phyloP scores from a whole-genome alignment of 2,113 vertebrate genomes.

The Chelonoidis abingdonii region DNA sequence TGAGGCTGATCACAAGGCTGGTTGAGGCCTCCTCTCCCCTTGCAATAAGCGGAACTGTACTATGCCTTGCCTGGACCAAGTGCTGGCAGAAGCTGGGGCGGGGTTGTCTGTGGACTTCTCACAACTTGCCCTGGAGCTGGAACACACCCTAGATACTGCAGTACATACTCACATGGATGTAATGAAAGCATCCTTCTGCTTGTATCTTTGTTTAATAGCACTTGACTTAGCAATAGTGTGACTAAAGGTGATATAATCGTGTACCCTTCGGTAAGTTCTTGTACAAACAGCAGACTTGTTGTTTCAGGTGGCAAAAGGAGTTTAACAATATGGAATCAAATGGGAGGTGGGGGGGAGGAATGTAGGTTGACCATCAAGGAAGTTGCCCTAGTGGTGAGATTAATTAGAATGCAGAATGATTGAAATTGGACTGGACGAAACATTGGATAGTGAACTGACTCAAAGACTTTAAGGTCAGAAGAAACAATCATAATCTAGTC shows the following conservation, averaged over 20 bases:
- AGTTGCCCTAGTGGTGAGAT: conserved; percentile 68
- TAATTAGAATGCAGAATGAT: conserved; percentile 63
- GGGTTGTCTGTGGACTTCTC: neutral
- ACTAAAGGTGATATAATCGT: conserved; percentile 41
- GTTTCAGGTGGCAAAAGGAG: neutral
- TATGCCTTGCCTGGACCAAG: neutral
- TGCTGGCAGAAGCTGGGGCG: neutral
- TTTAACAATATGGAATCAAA: conserved; percentile 57
- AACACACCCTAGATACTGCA: neutral
- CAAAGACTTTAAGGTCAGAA: neutral
- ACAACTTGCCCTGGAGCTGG: neutral
- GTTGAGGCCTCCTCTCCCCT: neutral
- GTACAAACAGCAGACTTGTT: conserved; percentile 47
- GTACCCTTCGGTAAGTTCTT: conserved; percentile 20
- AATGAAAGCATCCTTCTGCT: neutral
- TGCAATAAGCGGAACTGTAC: rapidly evolving
- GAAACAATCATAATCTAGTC: neutral
- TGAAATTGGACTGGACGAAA: neutral
- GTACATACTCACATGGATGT: neutral
- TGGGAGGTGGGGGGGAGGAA: neutral
- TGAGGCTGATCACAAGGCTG: too few relatives aligned
- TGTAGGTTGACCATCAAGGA: conserved; percentile 40
- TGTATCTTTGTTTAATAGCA: neutral
- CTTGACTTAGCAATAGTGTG: neutral
- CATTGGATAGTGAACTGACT: conserved; percentile 9